These are phyloP conservation scores for Dicycla oo DNA, from an alignment of 2,888 invertebrate species.

Conservation along the genomic window DNA sequence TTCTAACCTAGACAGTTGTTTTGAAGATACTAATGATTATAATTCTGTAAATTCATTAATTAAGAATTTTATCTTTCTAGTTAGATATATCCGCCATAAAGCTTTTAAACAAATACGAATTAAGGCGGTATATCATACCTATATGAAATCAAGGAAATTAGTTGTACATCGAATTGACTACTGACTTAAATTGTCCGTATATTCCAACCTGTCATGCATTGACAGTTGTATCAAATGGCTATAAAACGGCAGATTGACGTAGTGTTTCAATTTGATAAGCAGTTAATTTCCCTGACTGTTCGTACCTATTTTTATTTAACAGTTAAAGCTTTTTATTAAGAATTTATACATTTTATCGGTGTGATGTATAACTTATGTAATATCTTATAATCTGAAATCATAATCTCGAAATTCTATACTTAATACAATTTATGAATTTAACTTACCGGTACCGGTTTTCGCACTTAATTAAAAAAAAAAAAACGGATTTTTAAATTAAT, in stretches of 20 bases:
- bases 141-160: background rate
- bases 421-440: slow-evolving; percentile 37
- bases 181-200: background rate
- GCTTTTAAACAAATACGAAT: background rate
- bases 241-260: background rate
- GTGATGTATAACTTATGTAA: slow-evolving; percentile 30
- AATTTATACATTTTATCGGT: slow-evolving; percentile 9
- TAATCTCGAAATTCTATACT: slow-evolving; percentile 46
- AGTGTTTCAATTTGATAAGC: background rate
- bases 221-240: background rate
- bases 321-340: slow-evolving; percentile 9
- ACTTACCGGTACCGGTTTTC: slow-evolving; percentile 50
- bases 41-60: too few species aligned
- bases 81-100: background rate
- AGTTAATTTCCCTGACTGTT: background rate
- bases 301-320: background rate
- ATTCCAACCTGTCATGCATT: background rate
- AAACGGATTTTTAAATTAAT: slow-evolving; percentile 42
- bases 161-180: background rate
- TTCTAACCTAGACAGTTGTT: too few species aligned
- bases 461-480: slow-evolving; percentile 50
- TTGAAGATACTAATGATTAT: too few species aligned
- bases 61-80: background rate
- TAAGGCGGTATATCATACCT: background rate
- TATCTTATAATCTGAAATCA: slow-evolving; percentile 43